Base-by-base conservation (phyloP, 2,797 vertebrate genomes). In the Pogonophryne albipinna region DNA sequence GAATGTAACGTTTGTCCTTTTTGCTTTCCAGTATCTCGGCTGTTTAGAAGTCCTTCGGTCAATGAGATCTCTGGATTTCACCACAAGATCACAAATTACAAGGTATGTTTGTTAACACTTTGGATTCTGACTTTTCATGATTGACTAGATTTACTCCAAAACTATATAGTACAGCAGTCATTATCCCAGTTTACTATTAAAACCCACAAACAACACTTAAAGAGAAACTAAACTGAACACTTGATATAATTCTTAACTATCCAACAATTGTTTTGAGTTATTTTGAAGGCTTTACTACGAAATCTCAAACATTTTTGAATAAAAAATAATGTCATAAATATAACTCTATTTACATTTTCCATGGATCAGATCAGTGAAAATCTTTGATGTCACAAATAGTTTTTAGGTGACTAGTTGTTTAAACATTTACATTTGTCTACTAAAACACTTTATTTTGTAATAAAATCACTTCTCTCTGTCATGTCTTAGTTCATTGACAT, bases 51-150 rank as follows among this genome's bases (percentile, higher is more conserved):
- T 99, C 81, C 96, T 99, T 63, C 96, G 97, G 57, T 99, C 98
- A 34, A 99, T 99, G 98, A 97, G 97, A 91, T 99, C 98, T 69
- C 95, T 99, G 86, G 98, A 99, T 94, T 99, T 99, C 93, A 97
- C 93, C 83, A 99, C 97, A 81, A 96, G 98, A 90, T 99, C 97
- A 63, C 98, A 99, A 85, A 97, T 99, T 91, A 98, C 98, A 91
- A 97, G 98, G 98, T 99, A 95, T 85, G 93, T 76, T 20, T 52
- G 61, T 9, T 27, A 27, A 27, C n/a, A 71, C 6, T 27, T 11
- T 1, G 11, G 46, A 60, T 62, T 71, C n/a, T n/a, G 16, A 50
- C 42, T 42, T 56, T 23, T 65, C 8, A 50, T 4, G 47, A 10
- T 62, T 70, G 10, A 20, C 9, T 34, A 15, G 14, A 34, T 67